Conservation (phyloP, 2,888 invertebrate species). For the Neoscelio sp. region DNA sequence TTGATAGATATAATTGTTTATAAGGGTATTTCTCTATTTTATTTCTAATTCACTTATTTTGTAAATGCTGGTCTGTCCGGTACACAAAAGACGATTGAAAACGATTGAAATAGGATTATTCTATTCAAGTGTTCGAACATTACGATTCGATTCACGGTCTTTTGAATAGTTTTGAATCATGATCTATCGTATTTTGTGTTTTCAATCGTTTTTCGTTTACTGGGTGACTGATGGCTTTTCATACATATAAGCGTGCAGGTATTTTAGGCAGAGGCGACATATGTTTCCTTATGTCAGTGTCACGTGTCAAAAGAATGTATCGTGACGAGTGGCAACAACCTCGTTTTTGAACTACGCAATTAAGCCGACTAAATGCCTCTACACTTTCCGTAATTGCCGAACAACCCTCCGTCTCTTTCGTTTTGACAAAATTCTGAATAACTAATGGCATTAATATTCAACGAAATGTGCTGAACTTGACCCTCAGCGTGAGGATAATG, state of each 20-base stretch:
- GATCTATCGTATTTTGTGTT: too few species aligned
- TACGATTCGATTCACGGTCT: too few species aligned
- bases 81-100: too few species aligned
- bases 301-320: constrained; percentile 74
- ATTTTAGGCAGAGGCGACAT: constrained; percentile 67
- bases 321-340: constrained; percentile 71
- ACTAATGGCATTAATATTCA: constrained; percentile 48
- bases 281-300: constrained; percentile 74
- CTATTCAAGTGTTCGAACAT: too few species aligned
- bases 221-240: too few species aligned
- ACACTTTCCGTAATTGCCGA: constrained; percentile 78
- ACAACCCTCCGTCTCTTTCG: constrained; percentile 34
- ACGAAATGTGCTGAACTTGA: constrained; percentile 33
- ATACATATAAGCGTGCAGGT: constrained; percentile 31
- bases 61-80: too few species aligned
- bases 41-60: too few species aligned
- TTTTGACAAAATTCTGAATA: constrained; percentile 42
- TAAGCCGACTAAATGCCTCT: constrained; percentile 78
- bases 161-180: too few species aligned
- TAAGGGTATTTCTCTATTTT: too few species aligned
- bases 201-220: too few species aligned
- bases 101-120: too few species aligned
- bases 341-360: constrained; percentile 72
- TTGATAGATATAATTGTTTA: too few species aligned
- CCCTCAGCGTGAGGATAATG: constrained; percentile 33